Evolutionary conservation across 2,113 vertebrate species (phyloP).

Genomic region (Gopherus evgoodei): DNA sequence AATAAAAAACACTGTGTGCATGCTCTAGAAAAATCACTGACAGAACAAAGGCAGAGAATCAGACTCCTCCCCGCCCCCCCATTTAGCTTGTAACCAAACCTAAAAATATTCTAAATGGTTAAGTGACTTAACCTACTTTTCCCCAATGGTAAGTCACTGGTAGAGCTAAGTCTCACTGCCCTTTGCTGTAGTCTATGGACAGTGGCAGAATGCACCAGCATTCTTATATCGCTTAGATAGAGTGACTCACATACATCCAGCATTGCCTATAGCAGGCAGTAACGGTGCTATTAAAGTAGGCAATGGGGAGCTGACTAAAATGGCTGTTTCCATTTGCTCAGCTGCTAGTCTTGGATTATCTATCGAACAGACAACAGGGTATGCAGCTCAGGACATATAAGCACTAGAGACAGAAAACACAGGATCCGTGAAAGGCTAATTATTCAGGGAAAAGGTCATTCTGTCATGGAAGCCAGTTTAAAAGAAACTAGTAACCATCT

Average conservation of each 20-base stretch:
- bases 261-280: not conserved
- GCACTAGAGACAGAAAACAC: not conserved
- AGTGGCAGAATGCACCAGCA: not conserved
- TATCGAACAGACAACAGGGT: not conserved
- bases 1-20: not conserved
- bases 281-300: not conserved
- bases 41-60: not conserved
- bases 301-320: too few species aligned
- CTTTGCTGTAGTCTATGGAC: not conserved
- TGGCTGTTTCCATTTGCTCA: too few species aligned
- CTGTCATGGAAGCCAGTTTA: not conserved
- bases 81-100: not conserved
- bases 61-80: not conserved
- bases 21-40: not conserved
- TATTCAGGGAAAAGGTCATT: not conserved
- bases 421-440: not conserved
- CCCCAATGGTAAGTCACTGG: not conserved
- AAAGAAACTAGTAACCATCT: not conserved
- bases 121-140: slow-evolving; percentile 65
- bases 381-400: not conserved
- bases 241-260: not conserved
- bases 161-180: slow-evolving; percentile 1
- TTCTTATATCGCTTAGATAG: not conserved
- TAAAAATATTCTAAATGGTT: slow-evolving; percentile 44
- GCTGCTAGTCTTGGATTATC: too few species aligned